A percentile compares a stretch with the other conserved stretches of the same genome.
phyloP scores from a whole-genome alignment of 2,888 invertebrate species.

The Helicoverpa assulta region DNA sequence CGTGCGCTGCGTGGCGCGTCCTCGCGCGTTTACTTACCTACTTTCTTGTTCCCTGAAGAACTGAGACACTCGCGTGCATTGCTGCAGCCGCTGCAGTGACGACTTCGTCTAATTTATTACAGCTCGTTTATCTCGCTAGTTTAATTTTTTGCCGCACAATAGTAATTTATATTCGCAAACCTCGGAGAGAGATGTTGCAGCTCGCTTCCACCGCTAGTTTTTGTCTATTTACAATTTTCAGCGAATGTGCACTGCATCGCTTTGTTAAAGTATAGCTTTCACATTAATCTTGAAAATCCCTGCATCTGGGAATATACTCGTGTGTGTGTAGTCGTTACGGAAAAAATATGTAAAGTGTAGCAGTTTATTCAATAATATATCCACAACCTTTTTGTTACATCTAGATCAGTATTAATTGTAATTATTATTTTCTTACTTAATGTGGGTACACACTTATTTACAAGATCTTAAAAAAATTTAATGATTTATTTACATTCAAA shows the following conservation, averaged over 20 bases:
- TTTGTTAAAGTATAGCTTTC: constrained; percentile 26
- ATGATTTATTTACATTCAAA: too few species aligned
- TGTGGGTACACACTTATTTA: too few species aligned
- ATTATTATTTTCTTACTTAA: too few species aligned
- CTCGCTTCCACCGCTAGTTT: constrained; percentile 12
- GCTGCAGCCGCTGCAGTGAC: constrained; percentile 25
- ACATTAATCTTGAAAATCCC: constrained; percentile 21
- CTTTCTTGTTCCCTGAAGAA: constrained; percentile 22
- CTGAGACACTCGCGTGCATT: constrained; percentile 44
- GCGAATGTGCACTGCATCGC: constrained; percentile 7
- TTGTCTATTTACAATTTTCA: constrained; percentile 32
- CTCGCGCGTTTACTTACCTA: constrained; percentile 18
- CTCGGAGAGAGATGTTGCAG: constrained; percentile 39
- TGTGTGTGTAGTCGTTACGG: neutral
- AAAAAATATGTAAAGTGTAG: neutral
- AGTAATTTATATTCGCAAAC: constrained; percentile 46
- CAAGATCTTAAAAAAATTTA: too few species aligned
- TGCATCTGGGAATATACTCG: constrained; percentile 3
- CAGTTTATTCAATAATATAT: neutral
- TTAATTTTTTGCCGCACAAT: constrained; percentile 45
- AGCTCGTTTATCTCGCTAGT: constrained; percentile 47
- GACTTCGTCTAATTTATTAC: constrained; percentile 49
- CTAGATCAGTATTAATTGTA: too few species aligned
- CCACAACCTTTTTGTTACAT: too few species aligned
- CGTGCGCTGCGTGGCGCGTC: constrained; percentile 30